These are phyloP conservation scores for Marasmarcha lunaedactyla DNA, from an alignment of 2,888 invertebrate genomes.

Conservation along the genomic window DNA sequence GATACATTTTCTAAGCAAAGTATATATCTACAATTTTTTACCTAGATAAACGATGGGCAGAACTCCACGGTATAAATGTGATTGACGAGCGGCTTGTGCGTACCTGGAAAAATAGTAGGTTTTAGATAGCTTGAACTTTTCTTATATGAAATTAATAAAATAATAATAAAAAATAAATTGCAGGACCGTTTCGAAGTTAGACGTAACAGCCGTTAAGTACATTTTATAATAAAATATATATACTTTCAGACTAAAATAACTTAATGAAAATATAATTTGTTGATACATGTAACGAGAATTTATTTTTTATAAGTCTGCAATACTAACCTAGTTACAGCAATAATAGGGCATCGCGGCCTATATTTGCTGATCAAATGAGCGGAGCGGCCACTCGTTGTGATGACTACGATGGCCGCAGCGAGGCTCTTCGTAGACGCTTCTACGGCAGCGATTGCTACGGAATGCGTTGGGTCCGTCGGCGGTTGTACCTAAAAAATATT, in stretches of 20 bases:
- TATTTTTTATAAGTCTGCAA: too few species aligned
- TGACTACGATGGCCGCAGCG: constrained; percentile 90
- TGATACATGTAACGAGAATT: too few species aligned
- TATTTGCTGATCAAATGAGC: constrained; percentile 94
- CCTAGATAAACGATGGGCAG: constrained; percentile 89
- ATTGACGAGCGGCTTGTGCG: constrained; percentile 88
- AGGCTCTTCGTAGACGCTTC: constrained; percentile 91
- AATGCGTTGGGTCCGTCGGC: constrained; percentile 89
- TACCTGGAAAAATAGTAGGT: constrained; percentile 77
- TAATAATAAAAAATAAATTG: too few species aligned
- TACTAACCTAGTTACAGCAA: constrained; percentile 74
- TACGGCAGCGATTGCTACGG: constrained; percentile 93
- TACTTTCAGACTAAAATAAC: too few species aligned
- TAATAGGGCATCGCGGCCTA: constrained; percentile 93
- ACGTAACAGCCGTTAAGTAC: too few species aligned
- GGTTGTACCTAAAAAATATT: constrained; percentile 72
- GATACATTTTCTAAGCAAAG: too few species aligned
- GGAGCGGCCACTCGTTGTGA: constrained; percentile 86
- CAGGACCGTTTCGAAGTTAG: too few species aligned
- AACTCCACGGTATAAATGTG: constrained; percentile 91
- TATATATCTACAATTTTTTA: constrained; percentile 70
- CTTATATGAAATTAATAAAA: too few species aligned
- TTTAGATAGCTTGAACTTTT: too few species aligned
- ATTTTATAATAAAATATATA: too few species aligned
- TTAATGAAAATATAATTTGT: too few species aligned